These are phyloP conservation scores for Diaprepes abbreviatus DNA, from an alignment of 2,888 invertebrate species.

Conservation along the genomic window DNA sequence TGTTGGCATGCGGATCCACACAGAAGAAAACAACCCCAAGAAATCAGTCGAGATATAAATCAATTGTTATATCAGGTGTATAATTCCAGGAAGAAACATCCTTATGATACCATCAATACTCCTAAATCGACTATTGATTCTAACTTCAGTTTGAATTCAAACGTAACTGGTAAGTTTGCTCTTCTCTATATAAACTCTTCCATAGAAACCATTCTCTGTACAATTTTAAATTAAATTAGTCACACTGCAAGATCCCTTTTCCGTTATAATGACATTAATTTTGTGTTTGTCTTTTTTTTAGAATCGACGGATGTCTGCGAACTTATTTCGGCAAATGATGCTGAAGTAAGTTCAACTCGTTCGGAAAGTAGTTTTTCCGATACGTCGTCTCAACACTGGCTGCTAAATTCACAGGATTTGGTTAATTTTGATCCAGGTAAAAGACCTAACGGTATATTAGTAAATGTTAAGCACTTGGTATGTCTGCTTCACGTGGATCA, in stretches of 20 bases:
- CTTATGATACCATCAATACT: slow-evolving; percentile 70
- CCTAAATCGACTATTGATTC: slow-evolving; percentile 57
- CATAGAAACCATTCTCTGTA: too few relatives aligned
- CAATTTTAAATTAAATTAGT: too few relatives aligned
- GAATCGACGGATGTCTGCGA: slow-evolving; percentile 44
- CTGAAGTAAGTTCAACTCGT: slow-evolving; percentile 42
- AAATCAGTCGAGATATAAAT: slow-evolving; percentile 87
- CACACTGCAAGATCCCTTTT: too few relatives aligned
- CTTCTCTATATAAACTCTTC: too few relatives aligned
- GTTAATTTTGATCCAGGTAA: slow-evolving; percentile 54
- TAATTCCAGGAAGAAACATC: slow-evolving; percentile 74
- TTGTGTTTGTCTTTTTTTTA: too few relatives aligned
- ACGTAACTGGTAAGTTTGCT: slow-evolving; percentile 55
- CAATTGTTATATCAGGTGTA: slow-evolving; percentile 82
- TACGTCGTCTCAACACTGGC: slow-evolving; percentile 39
- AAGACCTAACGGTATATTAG: background rate
- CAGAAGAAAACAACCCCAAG: slow-evolving; percentile 83
- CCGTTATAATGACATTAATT: too few relatives aligned
- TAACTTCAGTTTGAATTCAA: slow-evolving; percentile 62
- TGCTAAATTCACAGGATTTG: slow-evolving; percentile 54
- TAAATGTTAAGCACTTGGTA: too few relatives aligned
- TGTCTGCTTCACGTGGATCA: too few relatives aligned
- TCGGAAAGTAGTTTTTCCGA: slow-evolving; percentile 28
- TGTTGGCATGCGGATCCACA: slow-evolving; percentile 86
- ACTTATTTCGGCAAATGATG: slow-evolving; percentile 52